phyloP scores from a whole-genome alignment of 2,113 vertebrate genomes.

The Clarias gariepinus region DNA sequence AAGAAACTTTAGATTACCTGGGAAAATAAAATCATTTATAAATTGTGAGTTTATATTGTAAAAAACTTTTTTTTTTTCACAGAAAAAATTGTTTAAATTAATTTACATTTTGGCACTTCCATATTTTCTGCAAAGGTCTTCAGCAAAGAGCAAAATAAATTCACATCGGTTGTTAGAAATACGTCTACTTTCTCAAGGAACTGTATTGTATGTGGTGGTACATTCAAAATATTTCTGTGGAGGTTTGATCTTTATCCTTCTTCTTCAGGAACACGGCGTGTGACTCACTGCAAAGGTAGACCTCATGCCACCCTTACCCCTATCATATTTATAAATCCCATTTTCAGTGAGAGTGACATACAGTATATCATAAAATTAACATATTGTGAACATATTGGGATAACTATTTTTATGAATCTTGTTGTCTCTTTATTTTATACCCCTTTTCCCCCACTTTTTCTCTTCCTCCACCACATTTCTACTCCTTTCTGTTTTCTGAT shows the following conservation, averaged over 20 bases:
- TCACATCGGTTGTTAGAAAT: background rate
- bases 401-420: background rate
- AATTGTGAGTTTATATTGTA: no score
- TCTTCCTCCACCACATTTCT: background rate
- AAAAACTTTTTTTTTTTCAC: no score
- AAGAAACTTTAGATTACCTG: background rate
- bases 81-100: no score
- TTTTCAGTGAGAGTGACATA: background rate
- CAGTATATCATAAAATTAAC: background rate
- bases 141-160: background rate
- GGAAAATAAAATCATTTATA: background rate
- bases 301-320: slow-evolving; percentile 43
- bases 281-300: slow-evolving; percentile 78
- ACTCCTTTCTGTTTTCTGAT: background rate
- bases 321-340: background rate
- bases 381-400: background rate
- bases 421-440: background rate
- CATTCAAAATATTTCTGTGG: background rate
- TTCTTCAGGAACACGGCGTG: slow-evolving; percentile 63
- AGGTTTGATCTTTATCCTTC: slow-evolving; percentile 7
- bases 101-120: no score
- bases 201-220: background rate
- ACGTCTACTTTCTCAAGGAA: background rate
- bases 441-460: background rate
- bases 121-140: background rate